Evolutionary conservation across 2,888 invertebrate species (phyloP).

Genomic region (Calliopum simillimum): DNA sequence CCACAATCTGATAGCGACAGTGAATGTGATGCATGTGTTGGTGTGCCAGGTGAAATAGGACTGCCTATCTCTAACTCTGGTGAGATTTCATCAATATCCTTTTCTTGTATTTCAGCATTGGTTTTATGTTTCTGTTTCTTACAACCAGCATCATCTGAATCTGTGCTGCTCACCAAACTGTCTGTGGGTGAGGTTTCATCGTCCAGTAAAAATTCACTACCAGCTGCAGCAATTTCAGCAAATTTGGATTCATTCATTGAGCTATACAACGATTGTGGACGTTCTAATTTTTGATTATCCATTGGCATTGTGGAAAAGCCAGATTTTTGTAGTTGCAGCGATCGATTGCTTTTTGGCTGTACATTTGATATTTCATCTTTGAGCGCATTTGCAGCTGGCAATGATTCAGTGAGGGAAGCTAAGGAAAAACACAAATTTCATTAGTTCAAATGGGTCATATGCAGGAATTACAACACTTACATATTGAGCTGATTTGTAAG

Average conservation of each 20-base stretch:
- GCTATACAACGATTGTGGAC: constrained; percentile 58
- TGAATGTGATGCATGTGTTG: constrained; percentile 83
- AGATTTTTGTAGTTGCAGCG: not conserved
- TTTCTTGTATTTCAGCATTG: constrained; percentile 67
- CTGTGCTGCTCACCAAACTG: constrained; percentile 73
- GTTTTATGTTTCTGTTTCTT: constrained; percentile 63
- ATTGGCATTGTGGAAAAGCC: constrained; percentile 31
- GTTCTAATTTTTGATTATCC: constrained; percentile 46
- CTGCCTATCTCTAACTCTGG: constrained; percentile 67
- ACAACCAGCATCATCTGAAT: constrained; percentile 62
- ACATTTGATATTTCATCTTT: constrained; percentile 34
- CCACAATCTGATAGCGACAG: constrained; percentile 82
- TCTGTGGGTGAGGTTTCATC: constrained; percentile 88
- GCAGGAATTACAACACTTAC: constrained; percentile 49
- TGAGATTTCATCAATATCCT: constrained; percentile 68
- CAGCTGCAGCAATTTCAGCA: constrained; percentile 78
- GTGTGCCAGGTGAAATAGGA: constrained; percentile 80
- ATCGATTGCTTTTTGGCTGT: constrained; percentile 4
- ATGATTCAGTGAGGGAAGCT: constrained; percentile 52
- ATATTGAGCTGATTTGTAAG: constrained; percentile 61
- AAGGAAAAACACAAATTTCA: not conserved
- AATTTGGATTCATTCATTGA: constrained; percentile 71
- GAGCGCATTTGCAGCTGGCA: constrained; percentile 35
- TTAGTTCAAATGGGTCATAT: not conserved
- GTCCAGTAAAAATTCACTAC: constrained; percentile 78